These are phyloP conservation scores for Felis catus DNA, from an alignment of 2,113 vertebrate species.

Conservation along the genomic window DNA sequence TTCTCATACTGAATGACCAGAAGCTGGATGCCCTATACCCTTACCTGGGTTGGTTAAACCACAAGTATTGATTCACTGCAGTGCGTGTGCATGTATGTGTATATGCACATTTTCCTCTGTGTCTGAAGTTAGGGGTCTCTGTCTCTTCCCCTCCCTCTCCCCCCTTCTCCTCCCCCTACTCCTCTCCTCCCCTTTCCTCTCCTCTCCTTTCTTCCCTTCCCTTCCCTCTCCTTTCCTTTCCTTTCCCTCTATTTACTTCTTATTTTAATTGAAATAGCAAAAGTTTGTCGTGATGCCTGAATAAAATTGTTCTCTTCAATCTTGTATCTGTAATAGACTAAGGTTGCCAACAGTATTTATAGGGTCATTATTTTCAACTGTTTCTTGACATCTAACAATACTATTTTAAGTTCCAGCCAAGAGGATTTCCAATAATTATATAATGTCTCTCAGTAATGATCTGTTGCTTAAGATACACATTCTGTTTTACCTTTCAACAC, in stretches of 20 bases:
- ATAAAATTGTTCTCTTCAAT: conserved; percentile 60
- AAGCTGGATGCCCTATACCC: neutral
- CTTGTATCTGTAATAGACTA: conserved; percentile 63
- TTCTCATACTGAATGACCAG: neutral
- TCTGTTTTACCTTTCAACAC: conserved; percentile 77
- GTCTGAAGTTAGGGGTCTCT: neutral
- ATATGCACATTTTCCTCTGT: neutral
- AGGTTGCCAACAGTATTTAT: conserved; percentile 58
- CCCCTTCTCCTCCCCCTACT: too few species aligned
- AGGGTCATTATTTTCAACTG: conserved; percentile 73
- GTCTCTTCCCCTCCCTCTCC: neutral
- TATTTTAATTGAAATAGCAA: conserved; percentile 58
- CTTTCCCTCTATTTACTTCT: neutral
- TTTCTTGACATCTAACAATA: conserved; percentile 73
- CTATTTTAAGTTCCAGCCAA: conserved; percentile 75
- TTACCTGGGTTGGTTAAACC: neutral
- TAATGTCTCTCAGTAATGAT: conserved; percentile 76
- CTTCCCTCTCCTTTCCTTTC: neutral
- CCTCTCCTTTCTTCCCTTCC: too few species aligned
- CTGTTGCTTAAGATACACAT: conserved; percentile 74
- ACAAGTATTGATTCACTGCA: neutral
- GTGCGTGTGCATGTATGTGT: neutral
- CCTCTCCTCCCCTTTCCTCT: too few species aligned
- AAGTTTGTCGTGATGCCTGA: conserved; percentile 56
- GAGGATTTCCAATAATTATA: conserved; percentile 78